phyloP scores from a whole-genome alignment of 30 jellyfish, hydroid and myxozoan species.

The Turritopsis dohrnii region DNA sequence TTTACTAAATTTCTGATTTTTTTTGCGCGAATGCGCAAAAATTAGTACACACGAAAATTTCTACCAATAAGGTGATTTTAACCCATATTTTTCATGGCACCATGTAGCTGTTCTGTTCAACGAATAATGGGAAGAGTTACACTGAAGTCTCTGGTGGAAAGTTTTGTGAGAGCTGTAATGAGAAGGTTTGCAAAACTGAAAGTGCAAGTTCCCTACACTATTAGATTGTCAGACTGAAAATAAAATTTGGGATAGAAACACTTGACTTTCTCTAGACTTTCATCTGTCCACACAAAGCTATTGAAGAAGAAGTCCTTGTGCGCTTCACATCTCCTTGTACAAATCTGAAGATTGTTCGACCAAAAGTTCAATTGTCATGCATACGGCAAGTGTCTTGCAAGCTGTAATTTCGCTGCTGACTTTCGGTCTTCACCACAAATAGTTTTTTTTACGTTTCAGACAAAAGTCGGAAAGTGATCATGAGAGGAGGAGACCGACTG shows the following conservation, averaged over 20 bases:
- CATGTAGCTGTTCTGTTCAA: constrained; percentile 43
- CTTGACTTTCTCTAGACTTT: not conserved
- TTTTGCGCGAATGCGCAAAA: no score
- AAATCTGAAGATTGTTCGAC: not conserved
- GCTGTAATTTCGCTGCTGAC: not conserved
- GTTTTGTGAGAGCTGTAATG: constrained; percentile 55
- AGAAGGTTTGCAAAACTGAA: no score
- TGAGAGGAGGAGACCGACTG: no score
- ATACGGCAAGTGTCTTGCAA: not conserved
- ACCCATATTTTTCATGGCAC: no score
- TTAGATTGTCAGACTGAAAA: no score
- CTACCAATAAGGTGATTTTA: no score
- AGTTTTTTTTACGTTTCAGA: not conserved
- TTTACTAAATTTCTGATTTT: no score
- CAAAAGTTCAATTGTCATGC: not conserved
- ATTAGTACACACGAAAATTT: no score
- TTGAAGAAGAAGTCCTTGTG: not conserved
- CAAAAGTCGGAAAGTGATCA: not conserved
- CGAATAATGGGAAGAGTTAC: constrained; percentile 55
- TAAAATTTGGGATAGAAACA: no score
- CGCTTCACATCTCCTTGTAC: not conserved
- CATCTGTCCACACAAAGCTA: not conserved
- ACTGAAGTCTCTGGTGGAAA: constrained; percentile 47
- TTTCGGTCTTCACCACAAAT: not conserved
- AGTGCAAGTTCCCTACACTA: no score